Evolutionary conservation across 2,113 vertebrate genomes (phyloP).

Genomic region (Labeo rohita): DNA sequence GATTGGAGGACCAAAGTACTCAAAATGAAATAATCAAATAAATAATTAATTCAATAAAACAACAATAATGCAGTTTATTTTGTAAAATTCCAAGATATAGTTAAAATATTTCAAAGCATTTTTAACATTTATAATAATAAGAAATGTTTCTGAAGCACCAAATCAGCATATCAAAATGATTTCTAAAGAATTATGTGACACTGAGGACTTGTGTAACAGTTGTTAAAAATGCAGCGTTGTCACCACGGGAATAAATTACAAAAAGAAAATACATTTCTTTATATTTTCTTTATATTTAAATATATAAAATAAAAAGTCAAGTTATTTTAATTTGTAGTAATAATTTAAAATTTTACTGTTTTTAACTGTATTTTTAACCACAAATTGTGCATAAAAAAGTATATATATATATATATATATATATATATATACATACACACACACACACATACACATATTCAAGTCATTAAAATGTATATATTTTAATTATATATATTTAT

Average conservation of each 20-base stretch:
- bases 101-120: not conserved
- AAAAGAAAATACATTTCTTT: no score
- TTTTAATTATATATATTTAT: not conserved
- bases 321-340: not conserved
- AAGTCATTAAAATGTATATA: no score
- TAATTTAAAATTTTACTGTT: not conserved
- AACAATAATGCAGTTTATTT: not conserved
- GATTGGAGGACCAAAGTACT: not conserved
- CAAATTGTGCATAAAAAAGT: not conserved
- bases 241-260: not conserved
- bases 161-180: not conserved
- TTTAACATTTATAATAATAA: not conserved
- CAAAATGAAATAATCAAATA: not conserved
- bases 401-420: no score
- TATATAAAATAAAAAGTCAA: not conserved
- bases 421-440: not conserved
- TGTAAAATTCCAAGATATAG: not conserved
- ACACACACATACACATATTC: no score
- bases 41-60: not conserved
- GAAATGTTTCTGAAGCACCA: not conserved
- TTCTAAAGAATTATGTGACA: not conserved
- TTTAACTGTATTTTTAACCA: not conserved
- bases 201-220: not conserved
- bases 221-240: not conserved
- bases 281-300: not conserved